These are phyloP conservation scores for Herpetotheres cachinnans DNA, from an alignment of 2,113 vertebrate species.

Conservation along the genomic window DNA sequence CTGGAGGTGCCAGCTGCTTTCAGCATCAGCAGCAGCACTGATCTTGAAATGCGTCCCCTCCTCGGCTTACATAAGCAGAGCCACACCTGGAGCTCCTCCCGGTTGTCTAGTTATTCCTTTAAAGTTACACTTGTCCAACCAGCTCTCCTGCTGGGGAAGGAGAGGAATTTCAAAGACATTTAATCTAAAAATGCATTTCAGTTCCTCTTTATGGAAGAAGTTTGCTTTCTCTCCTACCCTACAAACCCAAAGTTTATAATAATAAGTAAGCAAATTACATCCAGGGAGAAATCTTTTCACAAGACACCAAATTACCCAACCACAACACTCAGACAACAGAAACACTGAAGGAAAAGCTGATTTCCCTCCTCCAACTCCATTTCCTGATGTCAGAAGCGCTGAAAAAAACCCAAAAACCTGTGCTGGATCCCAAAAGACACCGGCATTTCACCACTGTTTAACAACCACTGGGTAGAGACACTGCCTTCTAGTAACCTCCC, in stretches of 20 bases:
- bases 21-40: fast-evolving
- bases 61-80: neutral
- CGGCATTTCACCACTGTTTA: neutral
- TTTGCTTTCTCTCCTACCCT: neutral
- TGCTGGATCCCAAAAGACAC: neutral
- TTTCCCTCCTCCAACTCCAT: neutral
- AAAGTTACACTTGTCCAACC: neutral
- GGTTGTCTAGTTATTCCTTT: neutral
- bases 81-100: neutral
- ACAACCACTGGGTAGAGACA: fast-evolving
- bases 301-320: neutral
- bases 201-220: neutral
- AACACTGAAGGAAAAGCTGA: neutral
- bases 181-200: neutral
- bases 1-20: neutral
- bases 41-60: fast-evolving
- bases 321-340: neutral
- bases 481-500: neutral
- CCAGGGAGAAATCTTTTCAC: neutral
- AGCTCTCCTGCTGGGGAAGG: neutral
- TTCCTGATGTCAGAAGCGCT: neutral
- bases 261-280: neutral
- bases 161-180: neutral
- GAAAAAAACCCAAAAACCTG: neutral
- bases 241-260: neutral